phyloP scores from a whole-genome alignment of 2,888 invertebrate species.

The Eutolmus rufibarbis region DNA sequence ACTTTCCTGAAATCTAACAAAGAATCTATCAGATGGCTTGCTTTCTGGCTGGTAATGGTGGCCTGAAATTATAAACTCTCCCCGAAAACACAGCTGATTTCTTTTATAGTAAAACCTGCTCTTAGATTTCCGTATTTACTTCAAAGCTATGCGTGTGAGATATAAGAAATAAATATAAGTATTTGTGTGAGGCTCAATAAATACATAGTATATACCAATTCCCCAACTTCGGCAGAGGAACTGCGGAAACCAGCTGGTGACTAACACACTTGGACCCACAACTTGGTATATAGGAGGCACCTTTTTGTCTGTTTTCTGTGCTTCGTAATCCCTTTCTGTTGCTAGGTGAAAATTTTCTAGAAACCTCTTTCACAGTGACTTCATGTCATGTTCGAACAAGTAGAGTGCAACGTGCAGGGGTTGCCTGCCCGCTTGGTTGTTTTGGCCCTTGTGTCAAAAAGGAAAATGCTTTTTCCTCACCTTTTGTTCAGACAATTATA shows the following conservation, averaged over 20 bases:
- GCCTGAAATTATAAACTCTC: neutral
- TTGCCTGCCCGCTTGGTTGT: neutral
- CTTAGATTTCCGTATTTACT: neutral
- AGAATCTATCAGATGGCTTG: neutral
- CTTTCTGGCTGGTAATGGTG: neutral
- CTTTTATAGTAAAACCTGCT: neutral
- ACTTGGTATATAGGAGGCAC: neutral
- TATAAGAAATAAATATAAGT: neutral
- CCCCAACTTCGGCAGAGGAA: neutral
- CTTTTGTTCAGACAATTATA: neutral
- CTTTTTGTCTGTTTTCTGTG: slow-evolving; percentile 18
- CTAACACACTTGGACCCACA: neutral
- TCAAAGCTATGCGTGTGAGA: neutral
- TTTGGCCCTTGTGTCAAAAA: neutral
- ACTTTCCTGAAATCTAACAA: neutral
- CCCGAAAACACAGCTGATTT: neutral
- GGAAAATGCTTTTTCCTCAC: neutral
- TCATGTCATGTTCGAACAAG: neutral
- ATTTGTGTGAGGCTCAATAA: neutral
- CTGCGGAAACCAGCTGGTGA: neutral
- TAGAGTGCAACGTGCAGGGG: neutral
- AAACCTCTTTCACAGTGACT: slow-evolving; percentile 31
- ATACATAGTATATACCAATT: neutral
- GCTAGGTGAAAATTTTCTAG: slow-evolving; percentile 48
- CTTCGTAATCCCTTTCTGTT: slow-evolving; percentile 47